phyloP scores from a whole-genome alignment of 2,797 vertebrate genomes.

The Pantherophis vulpinus region DNA sequence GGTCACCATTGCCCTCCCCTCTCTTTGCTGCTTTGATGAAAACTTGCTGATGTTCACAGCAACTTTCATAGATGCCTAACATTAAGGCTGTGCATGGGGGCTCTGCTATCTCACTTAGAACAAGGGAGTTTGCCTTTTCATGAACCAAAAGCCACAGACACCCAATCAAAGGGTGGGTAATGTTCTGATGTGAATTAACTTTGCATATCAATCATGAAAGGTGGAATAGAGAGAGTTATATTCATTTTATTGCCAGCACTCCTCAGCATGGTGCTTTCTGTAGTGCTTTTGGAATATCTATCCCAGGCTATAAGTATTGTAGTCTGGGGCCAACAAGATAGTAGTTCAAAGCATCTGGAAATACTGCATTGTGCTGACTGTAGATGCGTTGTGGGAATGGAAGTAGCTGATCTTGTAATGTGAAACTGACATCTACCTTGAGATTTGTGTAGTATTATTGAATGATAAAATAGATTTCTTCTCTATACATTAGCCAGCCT shows the following conservation, averaged over 20 bases:
- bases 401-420: constrained; percentile 9
- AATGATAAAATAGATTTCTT: neutral
- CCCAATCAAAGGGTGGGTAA: constrained; percentile 33
- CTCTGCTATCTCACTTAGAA: constrained; percentile 6
- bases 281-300: neutral
- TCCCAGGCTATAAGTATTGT: neutral
- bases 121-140: constrained; percentile 11
- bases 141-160: constrained; percentile 40
- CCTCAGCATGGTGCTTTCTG: neutral
- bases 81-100: constrained; percentile 7
- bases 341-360: neutral
- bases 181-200: constrained; percentile 25
- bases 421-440: constrained; percentile 12
- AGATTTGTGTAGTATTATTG: neutral
- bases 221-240: neutral
- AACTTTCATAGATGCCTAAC: constrained; percentile 54
- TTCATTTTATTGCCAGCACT: neutral
- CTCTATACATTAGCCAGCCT: too few relatives aligned
- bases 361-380: neutral
- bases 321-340: neutral
- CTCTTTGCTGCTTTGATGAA: constrained; percentile 60
- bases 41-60: constrained; percentile 63
- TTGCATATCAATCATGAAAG: constrained; percentile 30
- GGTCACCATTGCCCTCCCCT: constrained; percentile 52
- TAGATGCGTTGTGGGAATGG: neutral